Evolutionary conservation across 1,140 invertebrate species (phyloP), one percentile per base, ranked within the genome.

Genomic region (Pseudoatta argentina): DNA sequence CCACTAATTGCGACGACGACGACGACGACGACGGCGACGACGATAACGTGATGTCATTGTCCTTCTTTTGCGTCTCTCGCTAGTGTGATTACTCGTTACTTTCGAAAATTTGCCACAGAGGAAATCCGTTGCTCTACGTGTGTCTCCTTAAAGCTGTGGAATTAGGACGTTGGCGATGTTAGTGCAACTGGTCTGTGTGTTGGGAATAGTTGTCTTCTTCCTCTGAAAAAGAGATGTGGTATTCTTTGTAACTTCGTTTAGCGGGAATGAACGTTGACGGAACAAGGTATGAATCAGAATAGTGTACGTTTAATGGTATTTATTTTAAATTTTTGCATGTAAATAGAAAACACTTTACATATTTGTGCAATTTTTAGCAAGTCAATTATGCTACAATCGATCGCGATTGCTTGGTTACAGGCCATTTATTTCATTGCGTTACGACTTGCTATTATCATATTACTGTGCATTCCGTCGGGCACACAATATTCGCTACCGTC

Each of bases 31-130:
- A 21, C 66, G 12, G n/a, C 4, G 30, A 76, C 18, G 12, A 66
- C 24, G 39, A 44, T 27, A 18, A 66, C 24, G 75, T 48, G 59
- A 78, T 24, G 76, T 78, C 76, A 78, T 64, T 78, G 76, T 66
- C 14, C 44, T 48, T 44, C 39, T 66, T n/a, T 30, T 24, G 0
- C 59, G 8, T 48, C 12, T 66, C 24, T 27, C 59, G 39, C 39
- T 27, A 44, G 27, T 24, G 16, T 16, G 59, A 66, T 44, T 44
- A 61, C 34, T 34, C 34, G 16, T 66, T 66, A 66, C 59, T 78
- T 64, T 48, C 39, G 72, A 76, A 75, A 76, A 76, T 59, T n/a
- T 18, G 18, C 27, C 51, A 51, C 53, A 55, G 51, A 57, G 71
- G 30, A 75, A 75, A 59, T 59, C 30, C 27, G 30, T 59, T 57